phyloP scores from a whole-genome alignment of 2,797 vertebrate genomes.

The Cottoperca gobio region DNA sequence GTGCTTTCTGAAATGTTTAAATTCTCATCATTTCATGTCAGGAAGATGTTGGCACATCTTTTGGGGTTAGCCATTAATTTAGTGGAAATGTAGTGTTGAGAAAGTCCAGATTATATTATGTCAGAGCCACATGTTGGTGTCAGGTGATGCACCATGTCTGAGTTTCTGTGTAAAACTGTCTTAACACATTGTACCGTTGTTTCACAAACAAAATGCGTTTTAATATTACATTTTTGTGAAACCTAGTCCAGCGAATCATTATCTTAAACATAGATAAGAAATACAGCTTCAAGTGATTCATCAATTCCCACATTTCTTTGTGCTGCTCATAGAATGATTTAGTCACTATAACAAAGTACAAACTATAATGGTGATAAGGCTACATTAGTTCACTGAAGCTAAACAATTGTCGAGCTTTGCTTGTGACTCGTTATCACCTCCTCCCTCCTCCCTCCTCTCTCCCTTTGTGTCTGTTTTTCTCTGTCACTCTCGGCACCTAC shows the following conservation, averaged over 20 bases:
- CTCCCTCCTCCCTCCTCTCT: constrained; percentile 13
- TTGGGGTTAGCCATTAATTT: not conserved
- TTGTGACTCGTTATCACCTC: constrained; percentile 14
- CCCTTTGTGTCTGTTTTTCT: not conserved
- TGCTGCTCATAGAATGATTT: not conserved
- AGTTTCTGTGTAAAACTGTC: not conserved
- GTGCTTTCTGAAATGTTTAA: not conserved
- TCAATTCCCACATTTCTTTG: not conserved
- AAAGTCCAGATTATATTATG: too few species aligned
- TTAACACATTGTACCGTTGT: not conserved
- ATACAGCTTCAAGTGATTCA: not conserved
- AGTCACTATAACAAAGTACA: not conserved
- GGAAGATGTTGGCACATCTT: not conserved
- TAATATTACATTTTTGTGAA: too few species aligned
- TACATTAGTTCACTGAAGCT: not conserved
- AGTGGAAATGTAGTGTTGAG: not conserved
- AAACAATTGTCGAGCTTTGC: not conserved
- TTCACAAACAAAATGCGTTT: not conserved
- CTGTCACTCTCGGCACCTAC: not conserved
- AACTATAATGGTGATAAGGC: constrained; percentile 16
- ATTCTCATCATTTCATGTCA: not conserved
- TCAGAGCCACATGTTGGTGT: not conserved
- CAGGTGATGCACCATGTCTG: not conserved
- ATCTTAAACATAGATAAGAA: too few species aligned
- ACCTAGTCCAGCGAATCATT: too few species aligned